Base-by-base conservation (phyloP, 2,797 vertebrate genomes). In the Lutjanus argentimaculatus region DNA sequence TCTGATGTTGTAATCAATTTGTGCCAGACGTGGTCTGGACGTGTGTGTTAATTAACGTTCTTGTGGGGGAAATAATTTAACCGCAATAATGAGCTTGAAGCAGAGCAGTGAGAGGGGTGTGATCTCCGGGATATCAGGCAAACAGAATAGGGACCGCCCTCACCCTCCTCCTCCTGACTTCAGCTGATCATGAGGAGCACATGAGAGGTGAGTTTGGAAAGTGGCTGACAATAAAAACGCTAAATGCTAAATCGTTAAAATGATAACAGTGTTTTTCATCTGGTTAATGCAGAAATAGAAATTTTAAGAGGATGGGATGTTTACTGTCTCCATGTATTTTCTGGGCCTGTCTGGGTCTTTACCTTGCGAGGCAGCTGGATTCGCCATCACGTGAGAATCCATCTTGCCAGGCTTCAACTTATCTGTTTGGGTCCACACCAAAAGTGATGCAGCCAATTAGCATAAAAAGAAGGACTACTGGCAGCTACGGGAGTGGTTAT, bases 21-120 rank as follows among this genome's bases (percentile, higher is more conserved):
- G 94, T 93, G 93, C 91, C 93, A 94, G 94, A 95, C 92, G 79
- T 92, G 89, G 88, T 92, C 93, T 93, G 93, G 92, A 96, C 93
- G 88, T 94, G 94, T 92, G 93, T 95, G 95, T 94, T 96, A 95
- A 95, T 96, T 95, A 95, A 94, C 88, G 79, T 93, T 95, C 95
- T 95, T 94, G 93, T 92, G 92, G 92, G 94, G 95, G 94, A 96
- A 94, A 96, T 95, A 93, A 96, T 95, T 95, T 95, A 94, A 95
- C 94, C 80, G 87, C 77, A 91, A 95, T 96, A 96, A 96, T 95
- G 94, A 95, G 93, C 92, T 95, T 95, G 92, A 95, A 92, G 93
- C 90, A 90, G 89, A 90, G 90, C 87, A 77, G 81, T 80, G 90
- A 94, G 92, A 90, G 80, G 88, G 86, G 88, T 90, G 86, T 90